Base-by-base conservation (phyloP, 2,113 vertebrate genomes). In the Odontophorus gujanensis region DNA sequence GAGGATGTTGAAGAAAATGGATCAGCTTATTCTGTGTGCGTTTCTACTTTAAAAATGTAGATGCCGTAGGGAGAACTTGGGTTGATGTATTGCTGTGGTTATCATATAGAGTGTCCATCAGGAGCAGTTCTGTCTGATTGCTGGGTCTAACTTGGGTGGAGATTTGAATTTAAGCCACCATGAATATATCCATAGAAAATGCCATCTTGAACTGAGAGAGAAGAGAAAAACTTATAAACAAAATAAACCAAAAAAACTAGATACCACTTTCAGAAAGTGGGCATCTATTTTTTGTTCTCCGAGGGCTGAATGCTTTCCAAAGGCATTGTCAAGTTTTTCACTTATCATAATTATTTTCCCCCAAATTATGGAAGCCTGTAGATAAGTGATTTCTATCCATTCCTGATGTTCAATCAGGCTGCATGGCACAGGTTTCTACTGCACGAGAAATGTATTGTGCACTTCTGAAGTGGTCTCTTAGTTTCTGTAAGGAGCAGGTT, bases 111-210 rank as follows among this genome's bases (percentile, higher is more conserved):
- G 19, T 17, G 61, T 30, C 76, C 80, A 77, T 45, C 68, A 81
- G 86, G 69, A 92, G 62, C 85, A 77, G 73, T 19, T 42, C 59
- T 77, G 76, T 63, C 79, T 87, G 72, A 85, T 76, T 93, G 65
- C 75, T 62, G 28, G 30, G 32, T 55, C 10, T 73, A 15, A 40
- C 4, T 73, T 57, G 22, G 59, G 30, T 58, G 18, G 68, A 48
- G 69, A 62, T 24, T 43, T 69, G 36, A 76, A 25, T 30, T 79
- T 26, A 69, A 83, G 15, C 30, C 32, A 32, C 42, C 10, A 4
- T 14, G 42, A 83, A 47, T 57, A 55, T 50, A 81, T 38, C 50
- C 16, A 40, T 0, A 66, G 24, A 90, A 85, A 90, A 53, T n/a
- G 4, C 7, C 12, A 40, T 3, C 0, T 53, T 66, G 21, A 32